Percentiles rank a stretch among this genome's conserved stretches.
Conservation (phyloP, 1,140 invertebrate species). For the Temnothorax curvispinosus region DNA sequence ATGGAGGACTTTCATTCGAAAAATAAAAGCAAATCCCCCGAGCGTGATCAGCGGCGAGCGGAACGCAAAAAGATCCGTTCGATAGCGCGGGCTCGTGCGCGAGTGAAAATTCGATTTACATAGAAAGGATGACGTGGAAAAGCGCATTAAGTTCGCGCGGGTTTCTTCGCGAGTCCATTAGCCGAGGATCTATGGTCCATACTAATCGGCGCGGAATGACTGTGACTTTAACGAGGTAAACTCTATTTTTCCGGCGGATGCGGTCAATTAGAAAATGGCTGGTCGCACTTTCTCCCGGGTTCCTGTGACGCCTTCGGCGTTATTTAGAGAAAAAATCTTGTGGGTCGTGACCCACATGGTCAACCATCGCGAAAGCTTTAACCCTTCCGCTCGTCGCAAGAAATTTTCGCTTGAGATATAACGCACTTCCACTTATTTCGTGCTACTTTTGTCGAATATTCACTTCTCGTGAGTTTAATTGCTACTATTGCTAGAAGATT, state of each 20-base stretch:
- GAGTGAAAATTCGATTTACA: slow-evolving; percentile 48
- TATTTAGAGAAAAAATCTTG: slow-evolving; percentile 36
- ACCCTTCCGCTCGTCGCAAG: background rate
- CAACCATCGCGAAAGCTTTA: slow-evolving; percentile 31
- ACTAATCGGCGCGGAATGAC: slow-evolving; percentile 33
- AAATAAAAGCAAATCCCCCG: slow-evolving; percentile 37
- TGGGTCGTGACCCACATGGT: slow-evolving; percentile 32
- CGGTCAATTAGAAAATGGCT: slow-evolving; percentile 81
- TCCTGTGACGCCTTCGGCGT: background rate
- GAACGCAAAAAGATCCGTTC: slow-evolving; percentile 45
- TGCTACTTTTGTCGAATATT: background rate
- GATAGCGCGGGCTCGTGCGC: background rate
- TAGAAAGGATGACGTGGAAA: slow-evolving; percentile 46
- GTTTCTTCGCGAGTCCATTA: slow-evolving; percentile 62
- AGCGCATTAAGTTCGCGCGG: slow-evolving; percentile 50
- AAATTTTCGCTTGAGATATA: background rate
- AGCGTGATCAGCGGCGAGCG: slow-evolving; percentile 45
- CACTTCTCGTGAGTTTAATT: background rate
- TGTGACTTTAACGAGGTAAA: slow-evolving; percentile 40
- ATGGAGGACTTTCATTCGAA: slow-evolving; percentile 38
- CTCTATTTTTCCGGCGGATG: slow-evolving; percentile 79
- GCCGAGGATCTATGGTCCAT: slow-evolving; percentile 25
- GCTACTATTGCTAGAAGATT: background rate
- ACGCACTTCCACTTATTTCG: background rate
- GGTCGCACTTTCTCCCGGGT: slow-evolving; percentile 78